Base-by-base conservation (phyloP, 2,888 invertebrate species). In the Lithodes maja region DNA sequence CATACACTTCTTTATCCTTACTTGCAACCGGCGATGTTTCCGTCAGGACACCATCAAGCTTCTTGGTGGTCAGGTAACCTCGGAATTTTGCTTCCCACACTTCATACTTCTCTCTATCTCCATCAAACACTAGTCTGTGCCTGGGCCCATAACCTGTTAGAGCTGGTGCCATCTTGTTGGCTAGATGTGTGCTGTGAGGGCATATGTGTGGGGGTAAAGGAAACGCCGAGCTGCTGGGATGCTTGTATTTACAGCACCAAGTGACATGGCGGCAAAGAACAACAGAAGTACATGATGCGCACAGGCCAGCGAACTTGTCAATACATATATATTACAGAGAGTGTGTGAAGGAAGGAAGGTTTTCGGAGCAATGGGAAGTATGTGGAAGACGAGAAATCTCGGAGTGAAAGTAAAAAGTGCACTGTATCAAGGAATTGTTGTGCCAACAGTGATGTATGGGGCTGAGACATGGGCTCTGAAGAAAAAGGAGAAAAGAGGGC, bases 41-140 rank as follows among this genome's bases (percentile, higher is more conserved):
- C 77, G 1, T 33, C n/a, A 52, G 12, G 12, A 77, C 52, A 49
- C 7, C 77, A 17, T 83, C 52, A n/a, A 52, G 52, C 33, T 83
- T 53, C 83, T 83, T 71, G 71, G 74, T 71, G 2, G 50, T 69
- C 83, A 83, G 50, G 50, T 83, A 50, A 71, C 83, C 83, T 52
- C 52, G 53, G 71, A 83, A 83, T 15, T 71, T 83, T 2, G 74
- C 74, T 83, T 83, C 71, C 74, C 74, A 83, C 83, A 83, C 52
- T 54, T 83, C 83, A 54, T 33, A 81, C 49, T 81, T 81, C 49
- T 81, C 81, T 68, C 49, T 49, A 50, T 77, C 50, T 50, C 77
- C 77, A 81, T 81, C 81, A 68, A 81, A 81, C 49, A 81, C 68
- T 68, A 81, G 68, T 52, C 77, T 77, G 77, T 77, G 77, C 50